Percentiles rank a stretch among this genome's conserved stretches.
phyloP scores from a whole-genome alignment of 2,888 invertebrate genomes.

The Saturnia japonica region DNA sequence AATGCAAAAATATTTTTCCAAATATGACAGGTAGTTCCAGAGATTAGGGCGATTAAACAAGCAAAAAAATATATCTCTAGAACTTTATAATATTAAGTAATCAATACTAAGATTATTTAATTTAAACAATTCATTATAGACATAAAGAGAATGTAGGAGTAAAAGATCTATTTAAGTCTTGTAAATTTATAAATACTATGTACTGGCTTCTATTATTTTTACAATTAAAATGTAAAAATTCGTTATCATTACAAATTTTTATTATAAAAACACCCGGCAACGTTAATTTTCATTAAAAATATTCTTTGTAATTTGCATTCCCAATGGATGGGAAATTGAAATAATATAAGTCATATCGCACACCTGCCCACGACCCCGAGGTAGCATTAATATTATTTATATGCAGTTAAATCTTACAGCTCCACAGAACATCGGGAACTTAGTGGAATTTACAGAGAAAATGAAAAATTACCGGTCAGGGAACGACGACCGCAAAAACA shows the following conservation, averaged over 20 bases:
- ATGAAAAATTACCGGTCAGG: conserved; percentile 82
- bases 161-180: too few species aligned
- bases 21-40: too few species aligned
- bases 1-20: too few species aligned
- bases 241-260: neutral
- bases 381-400: conserved; percentile 79
- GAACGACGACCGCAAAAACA: conserved; percentile 77
- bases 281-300: conserved; percentile 64
- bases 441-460: conserved; percentile 75
- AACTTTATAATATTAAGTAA: too few species aligned
- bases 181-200: neutral
- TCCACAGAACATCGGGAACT: conserved; percentile 54
- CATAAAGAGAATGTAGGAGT: neutral
- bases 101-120: neutral
- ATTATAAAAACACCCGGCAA: conserved; percentile 22
- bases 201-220: neutral
- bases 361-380: conserved; percentile 67
- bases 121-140: neutral
- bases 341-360: conserved; percentile 75
- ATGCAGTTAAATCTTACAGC: conserved; percentile 77
- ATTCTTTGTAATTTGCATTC: conserved; percentile 59
- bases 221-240: neutral
- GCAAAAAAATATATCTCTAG: too few species aligned
- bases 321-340: conserved; percentile 65
- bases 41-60: too few species aligned